These are phyloP conservation scores for Agriopis leucophaearia DNA, from an alignment of 2,888 invertebrate species.

Conservation along the genomic window DNA sequence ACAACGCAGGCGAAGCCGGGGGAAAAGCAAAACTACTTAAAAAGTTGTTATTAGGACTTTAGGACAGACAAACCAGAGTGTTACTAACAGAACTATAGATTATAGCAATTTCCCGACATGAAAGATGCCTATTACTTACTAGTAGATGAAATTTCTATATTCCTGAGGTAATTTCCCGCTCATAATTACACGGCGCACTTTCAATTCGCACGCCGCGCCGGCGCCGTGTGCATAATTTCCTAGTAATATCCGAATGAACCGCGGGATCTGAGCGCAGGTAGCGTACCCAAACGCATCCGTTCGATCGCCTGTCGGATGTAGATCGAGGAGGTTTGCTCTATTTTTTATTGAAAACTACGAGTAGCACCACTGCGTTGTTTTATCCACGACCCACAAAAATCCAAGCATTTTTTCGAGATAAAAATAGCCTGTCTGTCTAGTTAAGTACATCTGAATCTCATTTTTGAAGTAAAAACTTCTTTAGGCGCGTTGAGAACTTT, in stretches of 20 bases:
- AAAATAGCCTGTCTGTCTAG: too few species aligned
- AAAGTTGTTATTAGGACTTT: too few species aligned
- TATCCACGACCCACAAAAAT: too few species aligned
- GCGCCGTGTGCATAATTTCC: conserved; percentile 43
- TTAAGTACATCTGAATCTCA: too few species aligned
- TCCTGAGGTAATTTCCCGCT: conserved; percentile 28
- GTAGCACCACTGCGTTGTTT: not conserved
- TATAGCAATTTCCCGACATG: not conserved
- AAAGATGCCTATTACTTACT: not conserved
- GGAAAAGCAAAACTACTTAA: too few species aligned
- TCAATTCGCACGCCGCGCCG: conserved; percentile 24
- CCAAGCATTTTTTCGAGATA: too few species aligned
- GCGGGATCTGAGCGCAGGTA: conserved; percentile 16
- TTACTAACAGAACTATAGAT: too few species aligned
- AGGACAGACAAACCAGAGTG: too few species aligned
- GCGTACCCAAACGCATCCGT: conserved; percentile 39
- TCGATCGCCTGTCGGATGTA: conserved; percentile 27
- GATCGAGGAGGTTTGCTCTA: conserved; percentile 5
- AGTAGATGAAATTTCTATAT: conserved; percentile 9
- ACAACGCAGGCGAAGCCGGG: too few species aligned
- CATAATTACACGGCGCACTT: conserved; percentile 26
- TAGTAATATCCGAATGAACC: conserved; percentile 42
- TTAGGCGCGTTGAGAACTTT: too few species aligned
- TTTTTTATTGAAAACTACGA: conserved; percentile 6
- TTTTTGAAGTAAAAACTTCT: too few species aligned